Evolutionary conservation across 2,113 vertebrate genomes (phyloP), one percentile per base, ranked within the genome.

Genomic region (Ornithorhynchus anatinus): DNA sequence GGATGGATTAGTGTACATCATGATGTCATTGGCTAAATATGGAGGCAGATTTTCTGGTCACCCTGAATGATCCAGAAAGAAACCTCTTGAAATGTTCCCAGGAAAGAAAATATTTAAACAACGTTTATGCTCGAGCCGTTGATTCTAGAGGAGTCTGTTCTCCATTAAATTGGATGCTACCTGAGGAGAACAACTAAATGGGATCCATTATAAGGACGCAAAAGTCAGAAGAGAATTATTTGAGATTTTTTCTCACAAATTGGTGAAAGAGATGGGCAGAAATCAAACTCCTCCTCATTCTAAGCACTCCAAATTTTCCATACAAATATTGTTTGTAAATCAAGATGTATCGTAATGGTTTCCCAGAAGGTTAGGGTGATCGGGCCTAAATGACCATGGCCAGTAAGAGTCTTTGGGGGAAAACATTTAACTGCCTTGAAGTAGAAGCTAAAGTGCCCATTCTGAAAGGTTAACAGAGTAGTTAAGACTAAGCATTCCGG

Each of bases 401-500:
- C 87, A 82, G 66, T 69, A 85, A 73, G 79, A 86, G 73, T 75
- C 64, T 82, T 59, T 68, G 66, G 84, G 84, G 84, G 86, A 81
- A 88, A 79, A 85, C 89, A 79, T 85, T 84, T 77, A 80, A 84
- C 80, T 78, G 59, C 82, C 90, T 91, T 88, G 80, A 91, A 89
- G 77, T 75, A 61, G 80, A 82, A 89, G 82, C 83, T 85, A 79
- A 82, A 84, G 72, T 81, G 75, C 61, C 27, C 60, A 76, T 64
- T 87, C 82, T 89, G 82, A 87, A 88, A 84, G 2, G 12, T 88
- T 87, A 81, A 61, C 56, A 74, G 57, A 84, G 84, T 45, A 37
- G 19, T 86, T 75, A 81, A 57, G 77, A 75, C 84, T 79, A 75
- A 68, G 84, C 81, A 80, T n/a, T 7, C 64, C 69, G 58, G 47